A percentile compares a stretch with the other conserved stretches of the same genome.
Evolutionary conservation across 2,888 invertebrate genomes (phyloP).

Genomic region (Metellina segmentata): DNA sequence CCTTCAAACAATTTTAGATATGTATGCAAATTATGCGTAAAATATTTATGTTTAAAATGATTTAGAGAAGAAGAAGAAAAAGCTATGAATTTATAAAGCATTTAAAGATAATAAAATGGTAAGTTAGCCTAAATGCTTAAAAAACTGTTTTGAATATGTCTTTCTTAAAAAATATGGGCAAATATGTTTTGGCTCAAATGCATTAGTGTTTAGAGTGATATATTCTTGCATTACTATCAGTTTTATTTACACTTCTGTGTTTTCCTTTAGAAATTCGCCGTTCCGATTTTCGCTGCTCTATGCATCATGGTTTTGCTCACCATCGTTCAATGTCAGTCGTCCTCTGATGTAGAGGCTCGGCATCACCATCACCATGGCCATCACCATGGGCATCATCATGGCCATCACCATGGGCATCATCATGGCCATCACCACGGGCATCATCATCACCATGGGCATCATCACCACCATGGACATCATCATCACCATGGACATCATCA

Average conservation of each 20-base stretch:
- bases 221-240: too few relatives aligned
- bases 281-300: conserved; percentile 15
- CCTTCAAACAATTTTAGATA: too few relatives aligned
- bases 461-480: conserved; percentile 25
- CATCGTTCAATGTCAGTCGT: not conserved
- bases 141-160: too few relatives aligned
- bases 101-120: too few relatives aligned
- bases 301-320: conserved; percentile 23
- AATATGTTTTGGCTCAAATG: too few relatives aligned
- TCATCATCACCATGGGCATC: conserved; percentile 25
- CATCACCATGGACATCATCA: conserved; percentile 32
- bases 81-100: too few relatives aligned
- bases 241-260: not conserved
- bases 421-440: not conserved
- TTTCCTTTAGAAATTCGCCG: conserved; percentile 7
- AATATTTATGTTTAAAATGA: too few relatives aligned
- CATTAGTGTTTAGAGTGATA: not conserved
- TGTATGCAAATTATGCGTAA: too few relatives aligned
- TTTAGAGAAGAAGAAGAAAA: too few relatives aligned
- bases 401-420: not conserved
- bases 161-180: too few relatives aligned
- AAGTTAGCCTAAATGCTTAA: too few relatives aligned
- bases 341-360: conserved; percentile 20
- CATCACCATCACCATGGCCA: conserved; percentile 35
- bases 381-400: not conserved